Evolutionary conservation across 2,888 invertebrate species (phyloP).

Genomic region (Tenthredo scrophulariae): DNA sequence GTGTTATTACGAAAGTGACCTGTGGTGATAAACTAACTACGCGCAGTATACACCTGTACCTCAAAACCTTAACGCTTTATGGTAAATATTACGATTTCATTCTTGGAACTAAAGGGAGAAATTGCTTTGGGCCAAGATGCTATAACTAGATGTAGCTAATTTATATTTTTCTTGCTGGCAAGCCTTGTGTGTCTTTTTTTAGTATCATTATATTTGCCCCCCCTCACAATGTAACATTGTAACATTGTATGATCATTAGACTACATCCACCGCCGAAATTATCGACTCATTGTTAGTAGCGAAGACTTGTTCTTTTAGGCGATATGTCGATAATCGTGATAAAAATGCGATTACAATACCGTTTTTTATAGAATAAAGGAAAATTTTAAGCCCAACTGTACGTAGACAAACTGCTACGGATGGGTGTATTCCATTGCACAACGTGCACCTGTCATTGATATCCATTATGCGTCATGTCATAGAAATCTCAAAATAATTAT

Average conservation of each 20-base stretch:
- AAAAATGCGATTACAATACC: not conserved
- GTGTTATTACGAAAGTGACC: conserved; percentile 50
- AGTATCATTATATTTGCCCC: conserved; percentile 11
- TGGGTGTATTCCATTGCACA: not conserved
- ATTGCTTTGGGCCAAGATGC: conserved; percentile 40
- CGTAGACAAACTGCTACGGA: not conserved
- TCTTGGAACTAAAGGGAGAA: conserved; percentile 37
- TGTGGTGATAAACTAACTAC: conserved; percentile 43
- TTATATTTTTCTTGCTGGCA: conserved; percentile 28
- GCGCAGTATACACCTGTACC: conserved; percentile 48
- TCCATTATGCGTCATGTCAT: conserved; percentile 14
- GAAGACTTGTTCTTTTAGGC: conserved; percentile 15
- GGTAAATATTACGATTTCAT: conserved; percentile 52
- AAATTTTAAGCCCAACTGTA: not conserved
- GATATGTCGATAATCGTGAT: not conserved
- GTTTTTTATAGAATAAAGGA: not conserved
- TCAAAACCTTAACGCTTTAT: conserved; percentile 32
- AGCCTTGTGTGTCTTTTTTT: conserved; percentile 20
- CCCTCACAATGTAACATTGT: conserved; percentile 14
- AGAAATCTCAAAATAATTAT: conserved; percentile 9
- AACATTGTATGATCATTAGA: conserved; percentile 31
- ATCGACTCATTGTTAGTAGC: not conserved
- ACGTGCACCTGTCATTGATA: conserved; percentile 10
- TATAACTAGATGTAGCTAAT: conserved; percentile 27
- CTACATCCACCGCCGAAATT: conserved; percentile 38